These are phyloP conservation scores for Trypoxylus dichotomus DNA, from an alignment of 1,140 invertebrate species.

Conservation along the genomic window DNA sequence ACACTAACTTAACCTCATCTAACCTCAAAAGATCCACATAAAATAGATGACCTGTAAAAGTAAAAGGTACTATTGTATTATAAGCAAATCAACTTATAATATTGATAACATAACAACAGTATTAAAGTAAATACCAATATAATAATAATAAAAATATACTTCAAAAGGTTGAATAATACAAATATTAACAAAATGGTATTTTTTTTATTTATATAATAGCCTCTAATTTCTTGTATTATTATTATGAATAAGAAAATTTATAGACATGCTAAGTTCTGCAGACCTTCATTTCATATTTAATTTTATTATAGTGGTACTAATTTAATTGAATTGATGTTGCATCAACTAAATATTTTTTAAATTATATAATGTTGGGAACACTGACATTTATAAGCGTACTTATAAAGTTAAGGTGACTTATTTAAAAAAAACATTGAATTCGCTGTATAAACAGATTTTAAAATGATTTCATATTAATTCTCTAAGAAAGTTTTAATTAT, in stretches of 20 bases:
- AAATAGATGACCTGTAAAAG: neutral
- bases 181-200: neutral
- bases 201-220: no score
- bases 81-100: neutral
- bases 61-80: neutral
- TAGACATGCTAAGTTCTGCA: neutral
- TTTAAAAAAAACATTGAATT: neutral
- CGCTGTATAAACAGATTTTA: neutral
- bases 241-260: no score
- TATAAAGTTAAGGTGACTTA: conserved; percentile 23
- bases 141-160: neutral
- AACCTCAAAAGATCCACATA: neutral
- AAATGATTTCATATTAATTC: neutral
- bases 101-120: neutral
- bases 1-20: neutral
- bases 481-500: neutral
- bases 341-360: neutral
- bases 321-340: neutral
- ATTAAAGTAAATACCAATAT: neutral
- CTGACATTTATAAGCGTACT: conserved; percentile 25
- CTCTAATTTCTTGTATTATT: no score
- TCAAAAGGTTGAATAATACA: neutral
- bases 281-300: neutral
- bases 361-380: conserved; percentile 10
- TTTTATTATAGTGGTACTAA: neutral